These are phyloP conservation scores for Sebastes vulpes DNA, from an alignment of 2,797 vertebrate species.

Conservation along the genomic window DNA sequence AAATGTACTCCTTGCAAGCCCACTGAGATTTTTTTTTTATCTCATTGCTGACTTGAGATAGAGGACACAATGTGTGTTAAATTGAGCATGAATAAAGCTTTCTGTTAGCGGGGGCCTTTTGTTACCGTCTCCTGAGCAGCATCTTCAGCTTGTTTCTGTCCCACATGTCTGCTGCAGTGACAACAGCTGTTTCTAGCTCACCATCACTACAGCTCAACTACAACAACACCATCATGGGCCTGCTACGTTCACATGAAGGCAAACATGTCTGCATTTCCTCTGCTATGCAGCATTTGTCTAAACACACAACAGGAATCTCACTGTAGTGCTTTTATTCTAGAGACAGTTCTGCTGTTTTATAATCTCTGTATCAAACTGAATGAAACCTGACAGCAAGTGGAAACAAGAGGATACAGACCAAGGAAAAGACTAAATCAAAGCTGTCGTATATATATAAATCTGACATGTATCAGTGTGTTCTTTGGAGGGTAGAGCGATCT, in stretches of 20 bases:
- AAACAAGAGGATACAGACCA: neutral
- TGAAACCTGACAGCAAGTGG: constrained; percentile 4
- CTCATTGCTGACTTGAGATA: constrained; percentile 51
- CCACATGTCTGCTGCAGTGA: constrained; percentile 10
- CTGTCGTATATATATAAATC: neutral
- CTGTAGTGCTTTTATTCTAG: neutral
- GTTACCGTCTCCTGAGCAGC: constrained; percentile 31
- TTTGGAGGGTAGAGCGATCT: neutral
- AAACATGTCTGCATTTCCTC: neutral
- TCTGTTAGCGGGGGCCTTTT: constrained; percentile 52
- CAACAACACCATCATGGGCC: constrained; percentile 6
- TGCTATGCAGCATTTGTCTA: neutral
- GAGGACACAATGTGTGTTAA: constrained; percentile 66
- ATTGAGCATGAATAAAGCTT: constrained; percentile 74
- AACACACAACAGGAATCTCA: neutral
- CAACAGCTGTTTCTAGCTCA: constrained; percentile 23
- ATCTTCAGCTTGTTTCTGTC: constrained; percentile 20
- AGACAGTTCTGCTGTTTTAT: neutral
- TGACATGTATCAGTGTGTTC: neutral
- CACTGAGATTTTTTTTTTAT: constrained; percentile 46
- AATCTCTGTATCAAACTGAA: neutral
- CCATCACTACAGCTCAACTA: neutral
- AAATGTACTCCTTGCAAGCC: constrained; percentile 26
- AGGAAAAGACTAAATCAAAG: neutral
- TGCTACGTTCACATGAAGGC: neutral